Evolutionary conservation across 2,888 invertebrate genomes (phyloP), one percentile per base, ranked within the genome.

Genomic region (Macrophya alboannulata): DNA sequence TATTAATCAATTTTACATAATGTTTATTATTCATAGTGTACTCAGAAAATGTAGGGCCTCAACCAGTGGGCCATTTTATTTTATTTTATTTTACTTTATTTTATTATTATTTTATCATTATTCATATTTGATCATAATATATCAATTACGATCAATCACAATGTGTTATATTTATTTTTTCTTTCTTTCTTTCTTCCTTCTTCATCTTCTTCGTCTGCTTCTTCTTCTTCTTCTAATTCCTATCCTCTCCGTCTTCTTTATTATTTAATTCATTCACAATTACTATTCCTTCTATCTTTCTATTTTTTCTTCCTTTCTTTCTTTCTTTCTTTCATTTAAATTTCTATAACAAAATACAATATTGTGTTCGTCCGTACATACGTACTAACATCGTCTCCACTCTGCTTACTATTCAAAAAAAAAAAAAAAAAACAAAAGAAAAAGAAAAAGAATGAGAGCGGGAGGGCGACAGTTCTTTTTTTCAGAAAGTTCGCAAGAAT

Each of bases 11-110:
- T 92, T 92, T 92, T 91, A 92, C 91, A 92, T 92, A 90, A 90
- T 91, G 90, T 92, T 92, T 92, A 91, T 91, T 92, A 91, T 90
- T 40, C 43, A 90, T 92, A 91, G 89, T 91, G 91, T 92, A 92
- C 88, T 92, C 90, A 90, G 90, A 92, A 82, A 92, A 92, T 90
- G 89, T 90, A 88, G 88, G 90, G 91, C 91, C 92, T 88, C 92
- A 92, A 92, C 92, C 92, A 92, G 92, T 92, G 91, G 91, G 92
- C 92, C 91, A 89, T 81, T 86, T 87, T 89, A 89, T 89, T 88
- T 86, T 87, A 87, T 88, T 88, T 89, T 85, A 31, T n/a, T 55
- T 87, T 87, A 86, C 15, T 84, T 84, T 55, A 91, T 92, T 90
- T 91, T 91, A 91, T 92, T 92, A 62, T 2, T 62, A 17, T 9